Conservation (phyloP, 2,797 vertebrate species). For the Sebastes matsubarae region DNA sequence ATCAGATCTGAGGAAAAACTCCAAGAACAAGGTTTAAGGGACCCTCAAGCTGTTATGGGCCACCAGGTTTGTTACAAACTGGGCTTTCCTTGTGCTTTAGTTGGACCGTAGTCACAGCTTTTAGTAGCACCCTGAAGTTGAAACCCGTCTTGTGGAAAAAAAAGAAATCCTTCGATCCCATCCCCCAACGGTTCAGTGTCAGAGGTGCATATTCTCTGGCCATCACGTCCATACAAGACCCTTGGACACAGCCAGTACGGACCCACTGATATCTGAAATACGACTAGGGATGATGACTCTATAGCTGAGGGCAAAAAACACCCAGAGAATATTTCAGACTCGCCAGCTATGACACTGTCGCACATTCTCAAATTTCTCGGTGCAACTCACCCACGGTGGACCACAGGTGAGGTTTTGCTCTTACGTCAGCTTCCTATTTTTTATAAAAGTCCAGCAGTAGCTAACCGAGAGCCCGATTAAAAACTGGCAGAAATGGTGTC, state of each 20-base stretch:
- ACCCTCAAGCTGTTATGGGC: neutral
- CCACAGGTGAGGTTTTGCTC: constrained; percentile 38
- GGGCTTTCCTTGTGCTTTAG: neutral
- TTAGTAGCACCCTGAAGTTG: constrained; percentile 13
- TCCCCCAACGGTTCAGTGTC: constrained; percentile 37
- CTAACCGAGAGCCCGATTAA: constrained; percentile 25
- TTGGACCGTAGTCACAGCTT: neutral
- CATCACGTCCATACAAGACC: constrained; percentile 48
- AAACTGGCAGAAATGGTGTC: constrained; percentile 17
- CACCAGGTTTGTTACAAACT: neutral
- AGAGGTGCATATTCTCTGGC: constrained; percentile 46
- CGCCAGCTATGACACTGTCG: constrained; percentile 19
- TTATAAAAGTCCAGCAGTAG: constrained; percentile 26
- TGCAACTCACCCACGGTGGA: constrained; percentile 34
- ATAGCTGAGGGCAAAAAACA: constrained; percentile 38
- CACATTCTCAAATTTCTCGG: constrained; percentile 25
- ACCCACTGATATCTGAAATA: constrained; percentile 59
- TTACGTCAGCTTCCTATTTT: constrained; percentile 21
- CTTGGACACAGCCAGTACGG: constrained; percentile 22
- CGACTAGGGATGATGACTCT: constrained; percentile 26
- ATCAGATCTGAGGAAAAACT: constrained; percentile 9
- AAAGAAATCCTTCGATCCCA: constrained; percentile 21
- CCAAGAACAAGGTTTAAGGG: neutral
- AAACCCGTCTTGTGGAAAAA: neutral
- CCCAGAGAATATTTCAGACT: constrained; percentile 35